Evolutionary conservation across 2,113 vertebrate species (phyloP).

Genomic region (Microcebus murinus): DNA sequence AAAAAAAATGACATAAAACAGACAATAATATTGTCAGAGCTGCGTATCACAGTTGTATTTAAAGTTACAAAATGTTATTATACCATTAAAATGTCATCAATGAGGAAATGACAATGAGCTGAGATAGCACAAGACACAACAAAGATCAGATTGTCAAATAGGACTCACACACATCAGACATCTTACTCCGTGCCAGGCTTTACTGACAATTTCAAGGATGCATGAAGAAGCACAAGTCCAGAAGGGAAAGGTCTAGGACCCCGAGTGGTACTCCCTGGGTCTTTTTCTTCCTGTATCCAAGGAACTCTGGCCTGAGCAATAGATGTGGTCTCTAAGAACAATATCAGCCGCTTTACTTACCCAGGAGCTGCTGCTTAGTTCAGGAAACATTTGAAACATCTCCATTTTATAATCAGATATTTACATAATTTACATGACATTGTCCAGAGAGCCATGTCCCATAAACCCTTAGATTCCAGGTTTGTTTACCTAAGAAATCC

Average conservation of each 20-base stretch:
- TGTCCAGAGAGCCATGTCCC: constrained; percentile 41
- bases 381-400: constrained; percentile 51
- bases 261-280: neutral
- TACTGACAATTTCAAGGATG: neutral
- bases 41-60: neutral
- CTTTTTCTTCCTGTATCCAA: neutral
- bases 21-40: neutral
- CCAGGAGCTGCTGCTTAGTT: constrained; percentile 19
- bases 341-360: neutral
- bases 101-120: neutral
- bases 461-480: constrained; percentile 38
- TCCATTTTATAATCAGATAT: constrained; percentile 53
- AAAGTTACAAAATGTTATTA: neutral
- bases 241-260: neutral
- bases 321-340: neutral
- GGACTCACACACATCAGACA: neutral
- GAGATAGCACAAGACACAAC: neutral
- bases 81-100: constrained; percentile 31
- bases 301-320: neutral
- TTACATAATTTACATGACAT: constrained; percentile 53
- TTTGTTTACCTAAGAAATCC: constrained; percentile 65
- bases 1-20: constrained; percentile 1
- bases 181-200: neutral
- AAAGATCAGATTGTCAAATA: neutral
- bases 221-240: neutral